Conservation (phyloP, 2,888 invertebrate species). For the Caenorhabditis drosophilae region DNA sequence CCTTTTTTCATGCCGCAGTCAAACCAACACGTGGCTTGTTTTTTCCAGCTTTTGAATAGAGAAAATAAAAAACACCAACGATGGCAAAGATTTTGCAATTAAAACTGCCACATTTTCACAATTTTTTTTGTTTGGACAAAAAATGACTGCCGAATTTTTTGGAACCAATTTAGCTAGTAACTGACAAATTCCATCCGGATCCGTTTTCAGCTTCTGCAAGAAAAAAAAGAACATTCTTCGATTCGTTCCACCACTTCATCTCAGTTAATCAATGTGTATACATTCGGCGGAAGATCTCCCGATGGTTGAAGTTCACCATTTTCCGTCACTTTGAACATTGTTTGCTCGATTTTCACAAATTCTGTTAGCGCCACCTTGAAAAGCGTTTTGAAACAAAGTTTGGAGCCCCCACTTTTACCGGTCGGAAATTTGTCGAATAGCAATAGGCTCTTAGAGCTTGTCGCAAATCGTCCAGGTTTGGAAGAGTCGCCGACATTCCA, state of each 20-base stretch:
- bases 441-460: conserved; percentile 81
- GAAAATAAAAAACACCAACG: conserved; percentile 59
- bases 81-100: conserved; percentile 77
- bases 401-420: too few species aligned
- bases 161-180: conserved; percentile 79
- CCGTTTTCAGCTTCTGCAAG: conserved; percentile 33
- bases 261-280: not conserved
- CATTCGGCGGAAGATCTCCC: conserved; percentile 44
- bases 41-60: not conserved
- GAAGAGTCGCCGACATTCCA: conserved; percentile 96
- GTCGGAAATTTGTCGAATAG: conserved; percentile 85
- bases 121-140: conserved; percentile 90
- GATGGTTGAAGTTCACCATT: conserved; percentile 31
- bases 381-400: too few species aligned
- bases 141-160: conserved; percentile 82
- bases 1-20: too few species aligned
- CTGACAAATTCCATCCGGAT: conserved; percentile 49
- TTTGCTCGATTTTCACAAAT: conserved; percentile 46
- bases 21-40: too few species aligned
- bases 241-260: too few species aligned
- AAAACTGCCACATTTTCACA: conserved; percentile 87
- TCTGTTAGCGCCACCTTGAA: conserved; percentile 45
- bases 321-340: conserved; percentile 31
- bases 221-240: too few species aligned
- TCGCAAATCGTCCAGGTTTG: conserved; percentile 83